Percentiles rank a stretch among this genome's conserved stretches.
Evolutionary conservation across 2,888 invertebrate genomes (phyloP).

Genomic region (Idaea aversata): DNA sequence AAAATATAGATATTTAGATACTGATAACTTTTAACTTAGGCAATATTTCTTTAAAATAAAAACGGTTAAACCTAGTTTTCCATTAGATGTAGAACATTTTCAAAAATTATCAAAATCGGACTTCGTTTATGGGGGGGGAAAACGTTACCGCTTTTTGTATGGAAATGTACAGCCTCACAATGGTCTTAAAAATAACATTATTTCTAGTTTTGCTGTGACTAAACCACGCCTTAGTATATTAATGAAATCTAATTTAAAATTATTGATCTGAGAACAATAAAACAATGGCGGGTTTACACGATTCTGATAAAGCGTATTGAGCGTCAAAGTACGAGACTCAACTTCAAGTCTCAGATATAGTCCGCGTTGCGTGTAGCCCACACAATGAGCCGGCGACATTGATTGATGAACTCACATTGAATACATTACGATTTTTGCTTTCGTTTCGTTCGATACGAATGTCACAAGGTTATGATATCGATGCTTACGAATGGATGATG

Average conservation of each 20-base stretch:
- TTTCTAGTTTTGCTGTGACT: no score
- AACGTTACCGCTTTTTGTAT: no score
- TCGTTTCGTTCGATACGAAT: constrained; percentile 76
- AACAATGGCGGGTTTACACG: constrained; percentile 16
- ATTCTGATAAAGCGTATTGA: constrained; percentile 54
- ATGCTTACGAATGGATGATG: constrained; percentile 48
- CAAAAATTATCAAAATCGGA: no score
- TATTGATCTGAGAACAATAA: neutral
- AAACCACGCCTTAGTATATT: neutral
- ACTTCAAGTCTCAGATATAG: constrained; percentile 44
- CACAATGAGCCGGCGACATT: constrained; percentile 77
- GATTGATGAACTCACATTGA: constrained; percentile 76
- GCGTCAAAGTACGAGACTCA: constrained; percentile 47
- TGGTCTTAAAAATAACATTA: no score
- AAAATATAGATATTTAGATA: no score
- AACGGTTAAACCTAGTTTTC: no score
- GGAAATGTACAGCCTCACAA: no score
- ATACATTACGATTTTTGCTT: constrained; percentile 81
- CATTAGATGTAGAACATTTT: no score
- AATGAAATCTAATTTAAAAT: neutral
- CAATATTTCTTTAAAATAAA: no score
- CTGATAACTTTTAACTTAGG: no score
- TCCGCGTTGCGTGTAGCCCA: constrained; percentile 72
- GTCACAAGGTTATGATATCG: constrained; percentile 79
- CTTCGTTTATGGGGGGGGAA: no score